Evolutionary conservation across 2,113 vertebrate species (phyloP).

Genomic region (Oncorhynchus nerka): DNA sequence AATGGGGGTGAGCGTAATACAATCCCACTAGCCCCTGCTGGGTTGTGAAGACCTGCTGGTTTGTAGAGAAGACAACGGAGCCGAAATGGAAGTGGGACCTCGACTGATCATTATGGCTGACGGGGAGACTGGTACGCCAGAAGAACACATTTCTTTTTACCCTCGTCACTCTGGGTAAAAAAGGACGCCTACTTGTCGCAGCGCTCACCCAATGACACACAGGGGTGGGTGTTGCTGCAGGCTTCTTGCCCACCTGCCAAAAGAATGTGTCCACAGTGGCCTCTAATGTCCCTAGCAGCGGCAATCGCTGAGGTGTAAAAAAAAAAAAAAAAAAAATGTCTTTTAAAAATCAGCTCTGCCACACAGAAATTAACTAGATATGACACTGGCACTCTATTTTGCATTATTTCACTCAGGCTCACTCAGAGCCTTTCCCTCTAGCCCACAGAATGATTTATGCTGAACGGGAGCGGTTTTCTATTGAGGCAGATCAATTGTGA

Average conservation of each 20-base stretch:
- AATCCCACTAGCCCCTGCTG: not conserved
- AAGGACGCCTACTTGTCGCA: not conserved
- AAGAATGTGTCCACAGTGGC: not conserved
- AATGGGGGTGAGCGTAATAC: too few species aligned
- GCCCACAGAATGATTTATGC: constrained; percentile 2
- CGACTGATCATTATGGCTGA: not conserved
- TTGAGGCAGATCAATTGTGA: not conserved
- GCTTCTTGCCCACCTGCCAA: constrained; percentile 11
- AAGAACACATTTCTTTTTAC: not conserved
- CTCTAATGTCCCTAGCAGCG: constrained; percentile 1
- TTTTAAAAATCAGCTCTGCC: not conserved
- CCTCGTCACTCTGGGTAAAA: not conserved
- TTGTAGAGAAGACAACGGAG: not conserved
- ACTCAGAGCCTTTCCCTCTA: not conserved
- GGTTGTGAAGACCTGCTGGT: not conserved
- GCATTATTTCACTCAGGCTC: constrained; percentile 1
- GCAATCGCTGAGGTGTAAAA: not conserved
- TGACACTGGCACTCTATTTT: not conserved
- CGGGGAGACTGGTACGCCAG: too few species aligned
- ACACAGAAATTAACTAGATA: not conserved
- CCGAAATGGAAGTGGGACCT: not conserved
- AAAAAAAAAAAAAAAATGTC: too few species aligned
- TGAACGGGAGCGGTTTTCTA: not conserved
- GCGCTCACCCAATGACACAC: not conserved
- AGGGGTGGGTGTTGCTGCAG: not conserved